Conservation (phyloP, 2,888 invertebrate species). For the Drosophila dives region DNA sequence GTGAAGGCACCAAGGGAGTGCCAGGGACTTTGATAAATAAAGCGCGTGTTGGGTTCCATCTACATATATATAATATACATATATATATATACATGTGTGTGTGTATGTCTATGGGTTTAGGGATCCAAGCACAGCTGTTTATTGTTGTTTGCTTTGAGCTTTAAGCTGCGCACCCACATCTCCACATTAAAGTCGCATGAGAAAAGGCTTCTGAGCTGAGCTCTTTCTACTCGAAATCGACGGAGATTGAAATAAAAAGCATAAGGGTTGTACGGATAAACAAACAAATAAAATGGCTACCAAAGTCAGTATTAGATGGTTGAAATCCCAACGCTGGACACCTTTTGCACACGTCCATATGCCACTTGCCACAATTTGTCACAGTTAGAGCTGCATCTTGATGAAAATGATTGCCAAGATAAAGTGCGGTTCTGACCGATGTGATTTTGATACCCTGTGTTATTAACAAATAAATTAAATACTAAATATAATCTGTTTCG, state of each 20-base stretch:
- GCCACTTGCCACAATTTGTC: constrained; percentile 57
- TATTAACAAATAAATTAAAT: not conserved
- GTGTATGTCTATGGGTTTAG: not conserved
- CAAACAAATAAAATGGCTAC: constrained; percentile 36
- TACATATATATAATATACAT: not conserved
- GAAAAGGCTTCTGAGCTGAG: constrained; percentile 26
- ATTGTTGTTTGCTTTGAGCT: constrained; percentile 32
- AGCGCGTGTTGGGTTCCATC: not conserved
- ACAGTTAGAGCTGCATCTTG: constrained; percentile 53
- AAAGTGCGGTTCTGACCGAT: not conserved
- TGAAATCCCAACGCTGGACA: constrained; percentile 20
- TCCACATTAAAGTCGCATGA: constrained; percentile 26
- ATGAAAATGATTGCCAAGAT: constrained; percentile 43
- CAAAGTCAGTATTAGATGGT: constrained; percentile 13
- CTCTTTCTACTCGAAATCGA: constrained; percentile 30
- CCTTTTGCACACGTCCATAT: constrained; percentile 1
- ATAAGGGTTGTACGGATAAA: constrained; percentile 43
- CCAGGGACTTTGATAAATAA: not conserved
- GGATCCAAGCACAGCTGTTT: constrained; percentile 36
- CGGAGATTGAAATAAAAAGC: constrained; percentile 29
- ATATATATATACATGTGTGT: not conserved
- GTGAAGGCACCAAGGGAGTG: constrained; percentile 23
- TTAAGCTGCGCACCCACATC: constrained; percentile 26
- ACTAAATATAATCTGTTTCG: not conserved
- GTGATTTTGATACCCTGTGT: not conserved